A percentile compares a stretch with the other conserved stretches of the same genome.
phyloP scores from a whole-genome alignment of 1,140 invertebrate genomes.

The Zophobas morio region DNA sequence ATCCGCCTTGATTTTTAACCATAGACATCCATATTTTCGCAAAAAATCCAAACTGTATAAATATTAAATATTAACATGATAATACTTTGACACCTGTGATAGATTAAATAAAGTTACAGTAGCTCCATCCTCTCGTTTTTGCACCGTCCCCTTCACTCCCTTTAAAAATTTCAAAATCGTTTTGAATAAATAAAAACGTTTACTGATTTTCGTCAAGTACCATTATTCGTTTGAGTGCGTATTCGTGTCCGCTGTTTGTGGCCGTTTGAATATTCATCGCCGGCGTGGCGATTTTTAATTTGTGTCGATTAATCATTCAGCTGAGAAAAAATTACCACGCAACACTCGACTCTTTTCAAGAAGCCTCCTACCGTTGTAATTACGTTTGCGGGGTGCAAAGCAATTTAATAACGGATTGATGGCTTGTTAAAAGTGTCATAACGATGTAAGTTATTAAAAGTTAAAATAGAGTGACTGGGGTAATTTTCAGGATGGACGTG shows the following conservation, averaged over 20 bases:
- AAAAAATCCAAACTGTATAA: too few species aligned
- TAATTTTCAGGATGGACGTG: slow-evolving; percentile 57
- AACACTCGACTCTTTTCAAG: slow-evolving; percentile 19
- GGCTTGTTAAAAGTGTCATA: slow-evolving; percentile 62
- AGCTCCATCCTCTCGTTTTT: too few species aligned
- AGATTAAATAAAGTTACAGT: too few species aligned
- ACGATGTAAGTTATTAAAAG: slow-evolving; percentile 63
- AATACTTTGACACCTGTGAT: too few species aligned
- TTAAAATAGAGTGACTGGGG: slow-evolving; percentile 59
- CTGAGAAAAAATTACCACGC: not conserved
- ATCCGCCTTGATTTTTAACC: too few species aligned
- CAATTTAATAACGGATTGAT: slow-evolving; percentile 37
- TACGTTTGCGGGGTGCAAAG: not conserved
- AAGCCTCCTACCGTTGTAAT: slow-evolving; percentile 19
- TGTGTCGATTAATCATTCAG: slow-evolving; percentile 8
- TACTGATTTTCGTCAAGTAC: slow-evolving; percentile 23
- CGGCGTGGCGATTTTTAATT: slow-evolving; percentile 20
- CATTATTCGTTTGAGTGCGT: slow-evolving; percentile 31
- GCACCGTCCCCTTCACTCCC: too few species aligned
- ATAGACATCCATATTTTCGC: too few species aligned
- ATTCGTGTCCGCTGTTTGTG: slow-evolving; percentile 21
- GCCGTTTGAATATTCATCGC: slow-evolving; percentile 33
- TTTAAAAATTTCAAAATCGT: not conserved
- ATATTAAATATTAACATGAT: too few species aligned
- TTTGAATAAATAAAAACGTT: slow-evolving; percentile 36